Evolutionary conservation across 2,113 vertebrate genomes (phyloP), one percentile per base, ranked within the genome.

Genomic region (Gadus chalcogrammus): DNA sequence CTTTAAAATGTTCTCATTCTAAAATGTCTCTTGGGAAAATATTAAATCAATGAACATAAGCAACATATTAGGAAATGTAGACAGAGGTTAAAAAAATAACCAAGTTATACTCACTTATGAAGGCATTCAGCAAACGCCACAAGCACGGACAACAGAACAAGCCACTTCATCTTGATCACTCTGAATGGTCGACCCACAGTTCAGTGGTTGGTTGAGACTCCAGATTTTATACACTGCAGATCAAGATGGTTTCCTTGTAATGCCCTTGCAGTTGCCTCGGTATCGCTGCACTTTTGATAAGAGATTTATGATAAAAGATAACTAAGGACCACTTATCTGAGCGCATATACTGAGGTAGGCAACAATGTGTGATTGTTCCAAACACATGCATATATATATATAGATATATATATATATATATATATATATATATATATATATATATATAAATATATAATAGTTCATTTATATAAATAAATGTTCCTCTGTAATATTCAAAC

Each of bases 91-190:
- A 58, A 17, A 58, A 58, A 58, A 58, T 16, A 58, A 58, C 16
- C 65, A 31, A 16, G 1, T 72, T 28, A 61, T 56, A 84, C 90
- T 83, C 60, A 94, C 93, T 38, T 91, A 42, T 69, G 15, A 24
- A 86, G 0, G 8, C 89, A 88, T 18, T 93, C 89, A 3, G 86
- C 70, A 12, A 94, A 59, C 27, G 88, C 80, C 15, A 92, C 59
- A 8, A 88, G 70, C 3, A 86, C 80, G 0, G 88, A 79, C 0
- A 95, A 78, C 2, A 89, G 62, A 9, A 91, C 17, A 0, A 91
- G 85, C 76, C 67, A 20, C 88, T 74, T 85, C 94, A 93, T 92
- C 1, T 2, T 56, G 7, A 35, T 64, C 79, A 18, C 60, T 64
- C 78, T 38, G 60, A 18, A 55, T 63, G 75, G 28, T 61, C 18